Evolutionary conservation across 2,888 invertebrate genomes (phyloP), one percentile per base, ranked within the genome.

Genomic region (Crepidodera aurea): DNA sequence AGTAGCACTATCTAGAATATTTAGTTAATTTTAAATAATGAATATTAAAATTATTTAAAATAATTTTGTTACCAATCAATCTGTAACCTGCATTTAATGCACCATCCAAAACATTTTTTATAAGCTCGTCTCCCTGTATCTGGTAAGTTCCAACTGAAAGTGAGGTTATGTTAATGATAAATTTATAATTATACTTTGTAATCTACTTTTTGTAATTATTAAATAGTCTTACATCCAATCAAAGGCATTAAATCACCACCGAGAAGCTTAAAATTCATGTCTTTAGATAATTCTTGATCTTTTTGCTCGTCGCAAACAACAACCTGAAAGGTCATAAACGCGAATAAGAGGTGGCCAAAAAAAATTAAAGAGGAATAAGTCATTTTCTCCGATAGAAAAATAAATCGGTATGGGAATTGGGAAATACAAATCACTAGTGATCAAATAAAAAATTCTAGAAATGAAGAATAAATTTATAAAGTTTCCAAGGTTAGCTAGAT

Each of bases 71-170:
- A 90, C 91, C 91, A 77, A 92, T 87, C 63, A 87, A 83, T 63
- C 90, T 84, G 76, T 90, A 92, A 6, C 92, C 92, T 59, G 85
- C 83, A 40, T 77, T 79, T 8, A 93, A 77, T 1, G 90, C 89
- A 70, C 83, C 81, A 75, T 91, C 88, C 8, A 92, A 73, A 1
- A 86, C 85, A 19, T 80, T 77, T 54, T 78, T 74, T 56, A 88
- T 84, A 18, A 80, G 67, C 34, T 86, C 82, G 22, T 75, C 74
- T 18, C 86, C 85, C 29, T 79, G 80, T 40, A 90, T 84, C 69
- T 84, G 84, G 72, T 83, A 90, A 1, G 91, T 91, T 7, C 91
- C 91, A 75, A 90, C 87, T 87, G 76, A 62, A 76, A 71, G 48
- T 48, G 3, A 48, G 48, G 48, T 48, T 48, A 48, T 12, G 29